Base-by-base conservation (phyloP, 1,140 invertebrate genomes). In the Delia radicum region DNA sequence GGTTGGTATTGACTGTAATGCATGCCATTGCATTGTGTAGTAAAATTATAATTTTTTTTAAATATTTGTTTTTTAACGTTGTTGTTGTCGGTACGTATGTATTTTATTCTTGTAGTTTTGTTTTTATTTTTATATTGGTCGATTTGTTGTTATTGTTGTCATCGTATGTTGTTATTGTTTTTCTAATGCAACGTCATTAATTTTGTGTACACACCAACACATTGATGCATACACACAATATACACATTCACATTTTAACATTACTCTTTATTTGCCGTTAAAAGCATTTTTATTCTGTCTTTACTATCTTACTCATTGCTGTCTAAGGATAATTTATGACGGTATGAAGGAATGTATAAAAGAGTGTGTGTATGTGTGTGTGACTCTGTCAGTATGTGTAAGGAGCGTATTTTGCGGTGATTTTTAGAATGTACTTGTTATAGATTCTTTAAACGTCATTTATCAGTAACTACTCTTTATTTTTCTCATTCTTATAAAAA, bases 101-200 rank as follows among this genome's bases (percentile, higher is more conserved):
- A n/a, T n/a, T n/a, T n/a, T n/a, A n/a, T n/a, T n/a, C n/a, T n/a
- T n/a, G n/a, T n/a, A n/a, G n/a, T n/a, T n/a, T n/a, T n/a, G n/a
- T n/a, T n/a, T n/a, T n/a, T n/a, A n/a, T n/a, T n/a, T n/a, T 27
- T 63, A 0, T 18, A 21, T 24, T 62, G 55, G n/a, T 10, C 10
- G n/a, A 7, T 21, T 67, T 3, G 63, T 29, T 67, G 27, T 29
- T 67, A n/a, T 28, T 67, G 15, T 13, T 33, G 29, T 69, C 15
- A 69, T 29, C 13, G 63, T 29, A 67, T 10, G n/a, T 29, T 27
- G 61, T 63, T 31, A 13, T 29, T 29, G 27, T 65, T 65, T 63
- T 33, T 69, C 65, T 69, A 37, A 69, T 33, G 65, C 65, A 69
- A 69, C 65, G 65, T 69, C 65, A 69, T 69, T 69, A 69, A 69